Percentiles rank a stretch among this genome's conserved stretches.
phyloP scores from a whole-genome alignment of 37 sponge, comb jelly and placozoan genomes.

The Petrosia ficiformis region DNA sequence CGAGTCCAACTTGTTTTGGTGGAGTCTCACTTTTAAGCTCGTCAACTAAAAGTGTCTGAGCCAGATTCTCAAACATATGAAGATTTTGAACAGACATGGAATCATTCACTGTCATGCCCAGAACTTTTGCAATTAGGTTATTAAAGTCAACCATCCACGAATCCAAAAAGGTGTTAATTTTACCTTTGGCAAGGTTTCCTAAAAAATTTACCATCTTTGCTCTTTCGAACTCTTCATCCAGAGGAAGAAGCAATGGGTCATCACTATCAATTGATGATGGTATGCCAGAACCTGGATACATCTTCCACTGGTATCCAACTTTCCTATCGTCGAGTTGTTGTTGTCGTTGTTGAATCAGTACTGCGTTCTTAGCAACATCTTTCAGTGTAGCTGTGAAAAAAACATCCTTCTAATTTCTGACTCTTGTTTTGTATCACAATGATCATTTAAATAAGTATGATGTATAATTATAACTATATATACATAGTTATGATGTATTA shows the following conservation, averaged over 20 bases:
- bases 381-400: conserved; percentile 19
- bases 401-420: not conserved
- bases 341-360: conserved; percentile 14
- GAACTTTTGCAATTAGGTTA: not conserved
- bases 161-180: not conserved
- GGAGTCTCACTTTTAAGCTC: not conserved
- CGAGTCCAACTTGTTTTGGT: not conserved
- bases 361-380: conserved; percentile 10
- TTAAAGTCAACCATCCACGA: not conserved
- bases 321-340: conserved; percentile 5
- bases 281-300: not conserved
- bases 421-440: not conserved
- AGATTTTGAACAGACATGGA: not conserved
- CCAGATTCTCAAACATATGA: not conserved
- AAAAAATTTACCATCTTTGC: conserved; percentile 39
- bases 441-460: too few species aligned
- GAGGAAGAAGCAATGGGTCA: not conserved
- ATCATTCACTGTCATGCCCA: not conserved
- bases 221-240: conserved; percentile 40
- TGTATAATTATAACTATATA: too few species aligned
- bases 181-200: not conserved
- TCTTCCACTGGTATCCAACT: conserved; percentile 27
- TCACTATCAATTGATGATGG: conserved; percentile 25
- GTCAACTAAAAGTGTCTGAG: not conserved
- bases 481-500: too few species aligned